Percentiles rank a stretch among this genome's conserved stretches.
Conservation (phyloP, 2,797 vertebrate species). For the Coranthus polyacanthus region DNA sequence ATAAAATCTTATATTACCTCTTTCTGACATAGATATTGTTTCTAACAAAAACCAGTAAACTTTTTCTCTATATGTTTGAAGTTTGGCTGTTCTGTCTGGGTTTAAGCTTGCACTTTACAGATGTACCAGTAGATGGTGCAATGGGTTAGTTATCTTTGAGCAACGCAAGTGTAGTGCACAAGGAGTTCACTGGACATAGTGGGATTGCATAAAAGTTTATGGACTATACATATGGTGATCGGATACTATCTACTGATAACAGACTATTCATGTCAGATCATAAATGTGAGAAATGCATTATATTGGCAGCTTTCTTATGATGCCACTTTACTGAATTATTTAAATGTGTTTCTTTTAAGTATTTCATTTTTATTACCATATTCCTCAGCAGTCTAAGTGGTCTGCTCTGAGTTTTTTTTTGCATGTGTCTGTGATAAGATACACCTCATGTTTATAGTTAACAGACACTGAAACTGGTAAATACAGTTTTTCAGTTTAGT, state of each 20-base stretch:
- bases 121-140: slow-evolving; percentile 70
- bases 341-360: too few species aligned
- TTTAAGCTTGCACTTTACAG: slow-evolving; percentile 30
- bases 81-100: not conserved
- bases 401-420: not conserved
- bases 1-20: slow-evolving; percentile 21
- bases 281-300: not conserved
- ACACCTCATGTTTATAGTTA: not conserved
- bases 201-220: slow-evolving; percentile 6
- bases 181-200: slow-evolving; percentile 32
- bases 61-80: slow-evolving; percentile 3
- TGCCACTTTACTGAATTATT: too few species aligned
- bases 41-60: slow-evolving; percentile 37
- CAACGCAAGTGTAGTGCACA: not conserved
- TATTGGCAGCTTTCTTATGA: too few species aligned
- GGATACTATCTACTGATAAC: not conserved
- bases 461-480: not conserved
- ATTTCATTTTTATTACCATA: too few species aligned
- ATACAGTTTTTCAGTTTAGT: not conserved
- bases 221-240: not conserved
- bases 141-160: slow-evolving; percentile 10
- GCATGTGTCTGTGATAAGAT: not conserved
- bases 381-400: too few species aligned
- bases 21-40: slow-evolving; percentile 16
- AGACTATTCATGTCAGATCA: not conserved